Evolutionary conservation across 2,888 invertebrate species (phyloP), one percentile per base, ranked within the genome.

Genomic region (Eupithecia tripunctaria): DNA sequence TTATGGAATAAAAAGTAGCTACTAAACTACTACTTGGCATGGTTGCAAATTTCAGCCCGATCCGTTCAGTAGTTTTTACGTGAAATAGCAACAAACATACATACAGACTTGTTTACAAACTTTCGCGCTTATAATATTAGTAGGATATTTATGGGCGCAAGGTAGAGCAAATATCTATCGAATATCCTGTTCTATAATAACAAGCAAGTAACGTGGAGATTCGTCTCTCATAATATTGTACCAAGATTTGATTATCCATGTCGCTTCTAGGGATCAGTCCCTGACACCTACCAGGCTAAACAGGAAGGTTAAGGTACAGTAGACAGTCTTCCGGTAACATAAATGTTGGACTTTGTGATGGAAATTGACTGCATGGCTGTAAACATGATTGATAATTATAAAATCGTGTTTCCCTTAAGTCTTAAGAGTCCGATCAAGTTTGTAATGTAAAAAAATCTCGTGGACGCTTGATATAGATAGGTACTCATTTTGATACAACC

Each of bases 291-390:
- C 14, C n/a, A n/a, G 43, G 41, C 41, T 43, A 43, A n/a, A 47
- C 15, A 41, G 1, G 41, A 41, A 5, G 41, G 47, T 76, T 78
- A 78, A 76, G 72, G 76, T 82, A 82, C 84, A 71, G 82, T 82
- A 78, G 77, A 67, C 73, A 74, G 73, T 73, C 65, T 36, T 66
- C 60, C 59, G 63, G 47, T n/a, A 47, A 47, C 18, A 47, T 47
- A 47, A 47, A 47, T 43, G 47, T 47, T 47, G 8, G 18, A 51
- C 21, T 51, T 51, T 21, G 21, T 21, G 51, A 51, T 51, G 12
- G 21, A 51, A 1, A 10, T 51, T 27, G 27, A 15, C 25, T 27
- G 27, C 7, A 15, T 21, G 14, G 14, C 41, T 27, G 15, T 59
- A 59, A 25, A 59, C 25, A 25, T 5, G 59, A 27, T 27, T 25